A percentile compares a stretch with the other conserved stretches of the same genome.
These are phyloP conservation scores for Coendou prehensilis DNA, from an alignment of 2,797 vertebrate genomes.

Conservation along the genomic window DNA sequence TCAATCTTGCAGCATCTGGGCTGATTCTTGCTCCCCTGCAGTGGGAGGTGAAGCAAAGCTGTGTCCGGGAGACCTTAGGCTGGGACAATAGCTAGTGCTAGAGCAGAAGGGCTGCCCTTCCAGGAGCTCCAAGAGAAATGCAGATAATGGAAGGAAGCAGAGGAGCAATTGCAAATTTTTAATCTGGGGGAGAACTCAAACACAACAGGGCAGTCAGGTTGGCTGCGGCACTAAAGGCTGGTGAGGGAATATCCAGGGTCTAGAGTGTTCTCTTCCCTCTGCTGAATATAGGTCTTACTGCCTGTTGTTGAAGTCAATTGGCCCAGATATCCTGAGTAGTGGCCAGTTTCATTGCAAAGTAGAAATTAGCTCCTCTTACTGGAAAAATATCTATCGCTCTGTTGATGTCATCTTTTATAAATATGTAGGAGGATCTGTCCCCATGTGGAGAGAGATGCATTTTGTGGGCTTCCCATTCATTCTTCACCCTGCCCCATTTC, in stretches of 20 bases:
- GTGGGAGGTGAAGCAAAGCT: slow-evolving; percentile 82
- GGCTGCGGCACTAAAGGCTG: neutral
- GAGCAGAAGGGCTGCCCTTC: neutral
- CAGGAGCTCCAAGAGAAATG: slow-evolving; percentile 54
- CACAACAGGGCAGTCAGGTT: neutral
- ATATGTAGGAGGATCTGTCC: neutral
- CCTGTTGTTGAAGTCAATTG: neutral
- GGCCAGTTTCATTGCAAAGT: neutral
- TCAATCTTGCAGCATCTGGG: slow-evolving; percentile 81
- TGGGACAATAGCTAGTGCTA: slow-evolving; percentile 36
- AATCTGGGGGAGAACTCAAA: slow-evolving; percentile 62
- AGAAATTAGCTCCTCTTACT: neutral
- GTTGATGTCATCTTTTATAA: neutral
- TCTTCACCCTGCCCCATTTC: neutral
- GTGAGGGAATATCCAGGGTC: neutral
- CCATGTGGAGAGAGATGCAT: neutral
- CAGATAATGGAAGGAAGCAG: slow-evolving; percentile 27
- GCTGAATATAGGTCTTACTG: no score
- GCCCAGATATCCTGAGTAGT: neutral
- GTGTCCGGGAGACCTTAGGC: slow-evolving; percentile 60
- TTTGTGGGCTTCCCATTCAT: neutral
- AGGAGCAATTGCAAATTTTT: slow-evolving; percentile 59
- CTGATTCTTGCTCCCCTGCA: slow-evolving; percentile 75
- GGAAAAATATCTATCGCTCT: neutral
- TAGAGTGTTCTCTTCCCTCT: neutral